These are phyloP conservation scores for Periplaneta americana DNA, from an alignment of 1,140 invertebrate species.

Conservation along the genomic window DNA sequence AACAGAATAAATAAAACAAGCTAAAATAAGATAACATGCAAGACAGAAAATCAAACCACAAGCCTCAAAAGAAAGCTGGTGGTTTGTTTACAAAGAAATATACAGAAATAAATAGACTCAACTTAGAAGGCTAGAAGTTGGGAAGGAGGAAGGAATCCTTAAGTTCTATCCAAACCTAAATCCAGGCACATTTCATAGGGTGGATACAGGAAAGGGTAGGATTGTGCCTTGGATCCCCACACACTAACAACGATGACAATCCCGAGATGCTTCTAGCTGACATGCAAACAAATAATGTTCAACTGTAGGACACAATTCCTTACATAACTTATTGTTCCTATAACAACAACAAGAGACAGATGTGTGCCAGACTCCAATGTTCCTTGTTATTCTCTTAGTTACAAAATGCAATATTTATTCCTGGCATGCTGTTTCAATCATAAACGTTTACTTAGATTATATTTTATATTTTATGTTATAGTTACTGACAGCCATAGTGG, in stretches of 20 bases:
- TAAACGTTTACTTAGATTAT: too few species aligned
- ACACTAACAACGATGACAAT: not conserved
- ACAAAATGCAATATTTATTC: too few species aligned
- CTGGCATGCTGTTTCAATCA: too few species aligned
- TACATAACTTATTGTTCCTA: not conserved
- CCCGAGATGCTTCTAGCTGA: not conserved
- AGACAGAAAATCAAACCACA: not conserved
- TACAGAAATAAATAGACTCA: not conserved
- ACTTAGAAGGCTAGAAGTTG: not conserved
- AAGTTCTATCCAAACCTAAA: not conserved
- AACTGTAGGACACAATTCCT: not conserved
- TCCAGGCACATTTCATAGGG: not conserved
- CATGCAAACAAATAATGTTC: not conserved
- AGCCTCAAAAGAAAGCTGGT: not conserved
- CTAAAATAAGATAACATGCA: not conserved
- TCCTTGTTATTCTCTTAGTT: not conserved
- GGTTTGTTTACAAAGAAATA: not conserved
- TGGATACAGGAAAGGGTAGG: not conserved
- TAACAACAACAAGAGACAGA: not conserved
- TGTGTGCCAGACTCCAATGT: not conserved
- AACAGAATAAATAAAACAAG: not conserved
- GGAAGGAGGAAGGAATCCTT: too few species aligned
- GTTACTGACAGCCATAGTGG: too few species aligned
- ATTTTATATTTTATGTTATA: too few species aligned
- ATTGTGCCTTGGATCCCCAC: not conserved